Conservation (phyloP, 2,797 vertebrate species). For the Gouania willdenowi region DNA sequence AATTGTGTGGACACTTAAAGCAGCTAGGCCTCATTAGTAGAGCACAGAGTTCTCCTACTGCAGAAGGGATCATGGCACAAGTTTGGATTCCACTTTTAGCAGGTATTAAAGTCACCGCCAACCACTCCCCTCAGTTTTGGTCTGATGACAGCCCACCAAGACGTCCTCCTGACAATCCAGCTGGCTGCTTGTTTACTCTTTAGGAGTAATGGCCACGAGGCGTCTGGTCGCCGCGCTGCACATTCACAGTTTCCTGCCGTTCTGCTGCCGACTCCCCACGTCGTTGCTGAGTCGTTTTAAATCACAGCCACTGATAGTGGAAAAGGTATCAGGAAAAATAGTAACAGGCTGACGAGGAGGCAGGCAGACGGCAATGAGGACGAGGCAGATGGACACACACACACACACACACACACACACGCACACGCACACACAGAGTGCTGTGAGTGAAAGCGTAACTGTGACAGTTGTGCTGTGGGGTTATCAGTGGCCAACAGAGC, state of each 20-base stretch:
- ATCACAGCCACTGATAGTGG: slow-evolving; percentile 42
- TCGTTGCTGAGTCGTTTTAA: slow-evolving; percentile 26
- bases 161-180: slow-evolving; percentile 53
- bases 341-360: slow-evolving; percentile 35
- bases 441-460: slow-evolving; percentile 60
- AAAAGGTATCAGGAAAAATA: slow-evolving; percentile 32
- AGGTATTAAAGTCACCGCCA: slow-evolving; percentile 11
- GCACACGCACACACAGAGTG: slow-evolving; percentile 10
- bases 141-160: slow-evolving; percentile 32
- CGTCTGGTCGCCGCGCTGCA: slow-evolving; percentile 35
- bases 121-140: slow-evolving; percentile 36
- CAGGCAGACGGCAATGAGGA: slow-evolving; percentile 34
- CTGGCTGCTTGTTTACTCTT: slow-evolving; percentile 53
- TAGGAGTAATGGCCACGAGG: slow-evolving; percentile 43
- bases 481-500: slow-evolving; percentile 66
- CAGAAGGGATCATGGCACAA: not conserved
- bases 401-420: slow-evolving; percentile 6
- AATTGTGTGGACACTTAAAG: slow-evolving; percentile 6
- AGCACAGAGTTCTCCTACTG: not conserved
- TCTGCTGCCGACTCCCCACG: slow-evolving; percentile 23
- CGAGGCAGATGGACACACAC: slow-evolving; percentile 36
- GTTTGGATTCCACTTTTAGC: not conserved
- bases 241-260: slow-evolving; percentile 14
- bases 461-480: slow-evolving; percentile 64
- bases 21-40: not conserved